Base-by-base conservation (phyloP, 2,888 invertebrate genomes). In the Hipparchia semele region DNA sequence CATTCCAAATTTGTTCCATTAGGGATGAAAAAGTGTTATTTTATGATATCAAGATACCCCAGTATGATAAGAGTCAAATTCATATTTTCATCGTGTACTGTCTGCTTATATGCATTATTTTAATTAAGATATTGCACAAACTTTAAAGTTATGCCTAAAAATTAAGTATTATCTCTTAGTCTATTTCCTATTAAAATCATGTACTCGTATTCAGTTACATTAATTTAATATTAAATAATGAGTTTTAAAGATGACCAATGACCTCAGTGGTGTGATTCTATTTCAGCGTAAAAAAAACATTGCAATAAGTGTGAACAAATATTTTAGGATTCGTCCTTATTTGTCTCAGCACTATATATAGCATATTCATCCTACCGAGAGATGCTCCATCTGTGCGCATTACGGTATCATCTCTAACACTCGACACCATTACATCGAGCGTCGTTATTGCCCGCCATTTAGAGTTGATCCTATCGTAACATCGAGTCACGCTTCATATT, bases 361-460 rank as follows among this genome's bases (percentile, higher is more conserved):
- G 4, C 46, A 54, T 66, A 39, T n/a, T 7, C 56, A 13, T 56
- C 65, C 49, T 39, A 23, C 8, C 12, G 12, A 58, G 69, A 68
- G 73, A 73, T 61, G 54, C 64, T 72, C 70, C 67, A 72, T 74
- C 71, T 59, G 62, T 46, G 62, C 61, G 66, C 69, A 71, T 67
- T 73, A 74, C 56, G 51, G 72, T 70, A 70, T 66, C 74, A 70
- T 75, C 74, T 65, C 68, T 60, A 71, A 66, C 68, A 74, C 70
- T 72, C 72, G 53, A 72, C 72, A 68, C 70, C 68, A 75, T 71
- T 71, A 74, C 71, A 72, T 68, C 66, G 72, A 74, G 70, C 67
- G 62, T 65, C 71, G 69, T 74, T 74, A 76, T 73, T 73, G 68
- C 73, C 72, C 61, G 75, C 69, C 74, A 74, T 76, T 76, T 73